A percentile compares a stretch with the other conserved stretches of the same genome.
Evolutionary conservation across 2,113 vertebrate genomes (phyloP).

Genomic region (Lepidothrix coronata): DNA sequence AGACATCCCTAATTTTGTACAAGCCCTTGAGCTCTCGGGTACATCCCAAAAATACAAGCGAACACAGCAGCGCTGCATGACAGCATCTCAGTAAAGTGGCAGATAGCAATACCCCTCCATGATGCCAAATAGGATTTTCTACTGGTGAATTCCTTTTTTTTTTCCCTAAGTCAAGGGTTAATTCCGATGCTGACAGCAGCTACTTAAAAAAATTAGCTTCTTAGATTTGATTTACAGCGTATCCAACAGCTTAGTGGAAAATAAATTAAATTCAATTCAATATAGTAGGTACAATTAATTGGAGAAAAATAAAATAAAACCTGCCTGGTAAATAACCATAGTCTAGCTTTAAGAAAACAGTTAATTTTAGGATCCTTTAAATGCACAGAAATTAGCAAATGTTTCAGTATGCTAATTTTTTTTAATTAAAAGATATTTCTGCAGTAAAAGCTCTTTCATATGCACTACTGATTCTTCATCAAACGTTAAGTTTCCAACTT

Average conservation of each 20-base stretch:
- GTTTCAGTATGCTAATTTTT: conserved; percentile 83
- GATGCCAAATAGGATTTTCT: neutral
- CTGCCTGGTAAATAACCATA: conserved; percentile 56
- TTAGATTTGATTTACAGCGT: conserved; percentile 58
- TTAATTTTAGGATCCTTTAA: conserved; percentile 69
- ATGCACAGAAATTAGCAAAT: conserved; percentile 73
- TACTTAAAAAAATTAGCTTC: conserved; percentile 56
- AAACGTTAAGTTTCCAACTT: conserved; percentile 84
- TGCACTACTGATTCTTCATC: conserved; percentile 87
- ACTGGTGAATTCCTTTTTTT: neutral
- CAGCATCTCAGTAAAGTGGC: neutral
- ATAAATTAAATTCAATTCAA: conserved; percentile 35
- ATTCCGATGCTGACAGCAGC: conserved; percentile 38
- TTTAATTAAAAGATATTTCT: conserved; percentile 84
- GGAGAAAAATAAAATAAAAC: conserved; percentile 46
- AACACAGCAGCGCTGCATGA: neutral
- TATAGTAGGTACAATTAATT: conserved; percentile 39
- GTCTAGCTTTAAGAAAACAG: conserved; percentile 72
- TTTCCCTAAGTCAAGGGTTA: conserved; percentile 34
- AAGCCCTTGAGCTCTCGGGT: neutral
- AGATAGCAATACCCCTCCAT: neutral
- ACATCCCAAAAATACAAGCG: neutral
- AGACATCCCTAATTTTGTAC: neutral
- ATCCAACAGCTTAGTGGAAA: conserved; percentile 30
- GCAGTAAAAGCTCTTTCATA: conserved; percentile 82